phyloP scores from a whole-genome alignment of 2,113 vertebrate species.

The Corythoichthys haematopterus region DNA sequence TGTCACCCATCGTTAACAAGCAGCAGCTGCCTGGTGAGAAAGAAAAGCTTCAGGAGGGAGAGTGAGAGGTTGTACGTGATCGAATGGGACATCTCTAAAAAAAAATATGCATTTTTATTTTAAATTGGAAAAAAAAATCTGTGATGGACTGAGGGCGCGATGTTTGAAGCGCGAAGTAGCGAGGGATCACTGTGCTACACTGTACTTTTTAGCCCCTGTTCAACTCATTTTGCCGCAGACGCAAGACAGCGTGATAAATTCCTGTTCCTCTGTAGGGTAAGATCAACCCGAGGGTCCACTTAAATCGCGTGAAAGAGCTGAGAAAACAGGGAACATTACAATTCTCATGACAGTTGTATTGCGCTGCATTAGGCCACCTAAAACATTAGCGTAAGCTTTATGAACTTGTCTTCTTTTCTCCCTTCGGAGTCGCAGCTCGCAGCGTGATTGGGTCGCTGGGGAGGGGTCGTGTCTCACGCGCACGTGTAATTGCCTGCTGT shows the following conservation, averaged over 20 bases:
- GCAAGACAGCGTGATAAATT: slow-evolving; percentile 33
- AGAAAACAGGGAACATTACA: background rate
- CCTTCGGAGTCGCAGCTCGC: background rate
- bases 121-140: too few species aligned
- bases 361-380: background rate
- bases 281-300: slow-evolving; percentile 5
- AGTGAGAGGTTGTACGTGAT: too few species aligned
- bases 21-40: too few species aligned
- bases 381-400: background rate
- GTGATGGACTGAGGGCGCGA: too few species aligned
- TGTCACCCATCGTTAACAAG: too few species aligned
- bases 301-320: slow-evolving; percentile 6
- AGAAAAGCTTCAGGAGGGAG: too few species aligned
- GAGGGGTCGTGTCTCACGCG: slow-evolving; percentile 16
- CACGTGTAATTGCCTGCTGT: slow-evolving; percentile 53
- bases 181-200: background rate
- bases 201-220: slow-evolving; percentile 15
- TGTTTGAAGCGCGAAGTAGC: too few species aligned
- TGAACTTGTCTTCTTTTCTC: background rate
- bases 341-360: slow-evolving; percentile 1
- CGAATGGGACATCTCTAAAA: too few species aligned
- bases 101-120: too few species aligned
- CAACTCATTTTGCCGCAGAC: slow-evolving; percentile 29
- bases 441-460: slow-evolving; percentile 2
- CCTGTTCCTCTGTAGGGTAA: slow-evolving; percentile 17